Conservation (phyloP, 1,140 invertebrate species). For the Ceratoteleas bidentatus region DNA sequence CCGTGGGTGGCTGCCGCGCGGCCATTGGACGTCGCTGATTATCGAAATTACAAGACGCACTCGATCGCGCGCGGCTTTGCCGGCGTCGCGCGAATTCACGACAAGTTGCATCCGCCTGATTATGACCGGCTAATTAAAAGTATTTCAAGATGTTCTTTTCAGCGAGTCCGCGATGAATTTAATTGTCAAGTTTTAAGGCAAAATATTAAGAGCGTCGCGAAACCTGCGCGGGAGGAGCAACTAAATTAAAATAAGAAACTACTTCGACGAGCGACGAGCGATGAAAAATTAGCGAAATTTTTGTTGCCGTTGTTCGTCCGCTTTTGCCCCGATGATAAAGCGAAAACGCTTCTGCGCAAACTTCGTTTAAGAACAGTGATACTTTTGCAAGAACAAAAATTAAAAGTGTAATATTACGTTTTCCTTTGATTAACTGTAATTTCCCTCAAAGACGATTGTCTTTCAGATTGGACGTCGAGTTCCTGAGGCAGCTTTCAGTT, state of each 20-base stretch:
- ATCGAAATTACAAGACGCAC: slow-evolving; percentile 38
- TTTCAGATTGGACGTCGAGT: neutral
- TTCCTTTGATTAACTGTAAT: slow-evolving; percentile 27
- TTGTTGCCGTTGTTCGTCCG: slow-evolving; percentile 30
- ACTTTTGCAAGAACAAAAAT: slow-evolving; percentile 37
- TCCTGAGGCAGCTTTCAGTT: too few species aligned
- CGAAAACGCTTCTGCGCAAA: slow-evolving; percentile 24
- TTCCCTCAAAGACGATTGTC: neutral
- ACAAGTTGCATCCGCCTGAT: slow-evolving; percentile 31
- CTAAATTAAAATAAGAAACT: slow-evolving; percentile 53
- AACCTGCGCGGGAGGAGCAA: neutral
- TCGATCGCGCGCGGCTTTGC: slow-evolving; percentile 2
- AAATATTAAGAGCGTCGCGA: slow-evolving; percentile 35
- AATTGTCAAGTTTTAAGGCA: slow-evolving; percentile 57
- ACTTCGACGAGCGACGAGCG: slow-evolving; percentile 18
- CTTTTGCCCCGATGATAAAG: slow-evolving; percentile 23
- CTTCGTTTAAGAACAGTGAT: slow-evolving; percentile 36
- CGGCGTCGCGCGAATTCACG: slow-evolving; percentile 20
- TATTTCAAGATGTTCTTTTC: slow-evolving; percentile 54
- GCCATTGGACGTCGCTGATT: slow-evolving; percentile 9
- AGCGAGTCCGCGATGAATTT: slow-evolving; percentile 43
- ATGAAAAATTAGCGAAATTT: slow-evolving; percentile 50
- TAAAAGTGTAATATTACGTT: slow-evolving; percentile 38
- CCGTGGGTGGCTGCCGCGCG: slow-evolving; percentile 20
- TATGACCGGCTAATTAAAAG: slow-evolving; percentile 58